phyloP scores from a whole-genome alignment of 2,113 vertebrate species.

The Oostethus manadensis region DNA sequence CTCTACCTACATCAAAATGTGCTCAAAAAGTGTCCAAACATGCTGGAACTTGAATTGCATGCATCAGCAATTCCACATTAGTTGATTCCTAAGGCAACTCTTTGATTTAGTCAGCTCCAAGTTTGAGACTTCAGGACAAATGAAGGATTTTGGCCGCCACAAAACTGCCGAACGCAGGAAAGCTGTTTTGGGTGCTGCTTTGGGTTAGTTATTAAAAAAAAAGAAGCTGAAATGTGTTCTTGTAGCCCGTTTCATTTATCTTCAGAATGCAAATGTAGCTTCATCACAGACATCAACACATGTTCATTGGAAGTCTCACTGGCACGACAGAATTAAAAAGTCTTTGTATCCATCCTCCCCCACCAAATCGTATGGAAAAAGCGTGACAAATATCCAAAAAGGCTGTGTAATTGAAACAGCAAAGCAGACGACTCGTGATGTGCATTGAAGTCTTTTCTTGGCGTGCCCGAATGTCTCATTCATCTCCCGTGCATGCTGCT shows the following conservation, averaged over 20 bases:
- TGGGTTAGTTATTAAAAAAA: too few relatives aligned
- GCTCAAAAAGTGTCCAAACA: background rate
- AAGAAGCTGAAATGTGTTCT: background rate
- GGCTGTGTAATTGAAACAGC: conserved; percentile 24
- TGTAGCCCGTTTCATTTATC: conserved; percentile 50
- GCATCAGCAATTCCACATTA: background rate
- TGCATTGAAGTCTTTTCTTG: conserved; percentile 37
- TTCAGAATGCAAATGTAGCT: conserved; percentile 41
- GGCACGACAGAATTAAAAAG: conserved; percentile 46
- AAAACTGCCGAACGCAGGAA: too few relatives aligned
- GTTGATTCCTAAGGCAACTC: background rate
- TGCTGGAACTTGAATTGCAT: background rate
- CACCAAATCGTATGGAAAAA: conserved; percentile 21
- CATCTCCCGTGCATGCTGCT: conserved; percentile 19
- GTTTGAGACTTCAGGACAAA: background rate
- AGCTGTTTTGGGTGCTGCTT: too few relatives aligned
- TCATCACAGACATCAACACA: conserved; percentile 45
- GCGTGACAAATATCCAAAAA: conserved; percentile 17
- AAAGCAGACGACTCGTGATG: conserved; percentile 9
- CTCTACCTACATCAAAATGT: too few relatives aligned
- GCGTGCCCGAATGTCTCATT: conserved; percentile 29
- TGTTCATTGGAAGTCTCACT: conserved; percentile 58
- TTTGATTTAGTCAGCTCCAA: background rate
- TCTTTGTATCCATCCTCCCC: conserved; percentile 38
- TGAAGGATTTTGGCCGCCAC: background rate